Conservation (phyloP, 2,888 invertebrate species). For the Erebia aethiops region DNA sequence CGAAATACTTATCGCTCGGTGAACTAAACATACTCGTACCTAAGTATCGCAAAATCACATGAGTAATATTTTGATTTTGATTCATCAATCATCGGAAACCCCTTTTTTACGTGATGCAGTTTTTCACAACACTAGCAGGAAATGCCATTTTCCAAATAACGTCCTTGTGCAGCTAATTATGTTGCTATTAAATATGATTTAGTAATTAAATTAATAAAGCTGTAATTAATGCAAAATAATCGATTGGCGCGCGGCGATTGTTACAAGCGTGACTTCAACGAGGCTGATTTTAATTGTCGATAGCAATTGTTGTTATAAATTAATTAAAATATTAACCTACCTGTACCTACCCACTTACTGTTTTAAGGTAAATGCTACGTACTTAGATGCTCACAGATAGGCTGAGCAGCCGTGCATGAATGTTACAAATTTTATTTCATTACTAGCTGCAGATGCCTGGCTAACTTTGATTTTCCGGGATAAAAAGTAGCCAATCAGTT, state of each 20-base stretch:
- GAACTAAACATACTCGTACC: background rate
- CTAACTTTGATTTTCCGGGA: too few relatives aligned
- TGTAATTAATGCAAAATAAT: conserved; percentile 29
- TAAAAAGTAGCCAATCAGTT: too few relatives aligned
- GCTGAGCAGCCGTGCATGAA: too few relatives aligned
- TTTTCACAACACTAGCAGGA: conserved; percentile 24
- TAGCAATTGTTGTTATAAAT: conserved; percentile 10
- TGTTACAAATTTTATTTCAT: too few relatives aligned
- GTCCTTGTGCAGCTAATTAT: conserved; percentile 21
- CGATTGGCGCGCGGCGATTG: conserved; percentile 31
- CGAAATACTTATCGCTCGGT: too few relatives aligned
- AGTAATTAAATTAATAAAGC: conserved; percentile 25
- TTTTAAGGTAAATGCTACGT: too few relatives aligned
- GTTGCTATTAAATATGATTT: conserved; percentile 27
- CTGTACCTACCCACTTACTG: too few relatives aligned
- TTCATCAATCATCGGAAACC: conserved; percentile 34
- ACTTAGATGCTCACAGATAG: too few relatives aligned
- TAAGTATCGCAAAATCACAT: background rate
- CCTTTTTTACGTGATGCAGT: background rate
- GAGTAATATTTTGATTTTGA: background rate
- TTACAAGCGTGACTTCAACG: conserved; percentile 23
- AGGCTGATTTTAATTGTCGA: conserved; percentile 26
- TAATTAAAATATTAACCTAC: conserved; percentile 9
- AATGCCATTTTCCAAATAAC: conserved; percentile 26
- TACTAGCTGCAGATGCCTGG: too few relatives aligned